Percentiles rank a stretch among this genome's conserved stretches.
Conservation (phyloP, 2,113 vertebrate species). For the Gasterosteus nipponicus region DNA sequence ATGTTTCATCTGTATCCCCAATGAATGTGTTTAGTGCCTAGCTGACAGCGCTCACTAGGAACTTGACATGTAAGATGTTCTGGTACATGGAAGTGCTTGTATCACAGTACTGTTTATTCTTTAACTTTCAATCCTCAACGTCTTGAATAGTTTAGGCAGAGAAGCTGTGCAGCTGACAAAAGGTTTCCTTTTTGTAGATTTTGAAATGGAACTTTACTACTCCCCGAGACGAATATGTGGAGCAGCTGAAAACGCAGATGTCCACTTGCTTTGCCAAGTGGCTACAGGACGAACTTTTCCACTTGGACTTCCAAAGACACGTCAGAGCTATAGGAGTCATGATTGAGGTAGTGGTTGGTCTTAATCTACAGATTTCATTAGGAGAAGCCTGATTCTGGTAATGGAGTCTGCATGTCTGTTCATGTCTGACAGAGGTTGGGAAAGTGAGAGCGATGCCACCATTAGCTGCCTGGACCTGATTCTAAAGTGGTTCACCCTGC, state of each 20-base stretch:
- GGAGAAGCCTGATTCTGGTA: not conserved
- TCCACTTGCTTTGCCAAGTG: slow-evolving; percentile 91
- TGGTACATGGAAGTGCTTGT: too few relatives aligned
- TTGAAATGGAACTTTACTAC: slow-evolving; percentile 98
- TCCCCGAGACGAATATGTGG: slow-evolving; percentile 95
- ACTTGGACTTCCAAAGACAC: slow-evolving; percentile 96
- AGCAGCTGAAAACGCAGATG: slow-evolving; percentile 97
- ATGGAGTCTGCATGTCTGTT: not conserved
- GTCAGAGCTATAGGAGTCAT: slow-evolving; percentile 93
- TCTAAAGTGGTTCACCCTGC: slow-evolving; percentile 95
- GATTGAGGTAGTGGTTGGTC: slow-evolving; percentile 86
- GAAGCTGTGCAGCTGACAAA: not conserved
- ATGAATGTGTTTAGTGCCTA: too few relatives aligned
- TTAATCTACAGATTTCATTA: not conserved
- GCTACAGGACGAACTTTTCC: slow-evolving; percentile 97
- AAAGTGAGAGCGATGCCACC: slow-evolving; percentile 92
- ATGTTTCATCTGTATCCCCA: too few relatives aligned
- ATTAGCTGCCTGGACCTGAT: slow-evolving; percentile 94
- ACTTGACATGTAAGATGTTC: too few relatives aligned
- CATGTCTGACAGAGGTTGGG: slow-evolving; percentile 86
- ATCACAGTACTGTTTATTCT: too few relatives aligned
- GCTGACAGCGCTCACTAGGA: too few relatives aligned
- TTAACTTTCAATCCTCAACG: too few relatives aligned
- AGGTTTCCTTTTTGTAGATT: slow-evolving; percentile 77
- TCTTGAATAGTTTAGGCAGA: too few relatives aligned